Evolutionary conservation across 2,888 invertebrate genomes (phyloP), one percentile per base, ranked within the genome.

Genomic region (Phengaris alcon): DNA sequence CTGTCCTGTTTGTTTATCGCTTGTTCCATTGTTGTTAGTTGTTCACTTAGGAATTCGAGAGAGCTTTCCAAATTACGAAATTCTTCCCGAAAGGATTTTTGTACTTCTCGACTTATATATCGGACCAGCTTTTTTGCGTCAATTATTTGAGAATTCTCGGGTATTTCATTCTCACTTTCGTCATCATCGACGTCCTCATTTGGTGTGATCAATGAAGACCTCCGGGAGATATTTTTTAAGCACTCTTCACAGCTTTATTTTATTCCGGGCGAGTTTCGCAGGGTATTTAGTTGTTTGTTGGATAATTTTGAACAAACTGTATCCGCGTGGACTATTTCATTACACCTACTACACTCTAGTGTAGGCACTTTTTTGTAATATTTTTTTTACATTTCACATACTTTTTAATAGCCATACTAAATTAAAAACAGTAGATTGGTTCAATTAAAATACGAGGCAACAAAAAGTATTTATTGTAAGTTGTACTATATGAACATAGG

Each of bases 241-340:
- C 76, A 76, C 0, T 77, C 77, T 13, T 75, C 76, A 55, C 79
- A 80, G 59, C 79, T 79, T 79, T 79, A 81, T 76, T 81, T 80
- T 4, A 80, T 75, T 12, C 76, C 77, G 8, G 76, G 55, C 0
- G 79, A 76, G 48, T 79, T 79, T 78, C 4, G 68, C 2, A 79
- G 75, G 44, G 80, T 77, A 44, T 74, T n/a, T n/a, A n/a, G n/a
- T n/a, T n/a, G n/a, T n/a, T n/a, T n/a, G n/a, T n/a, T n/a, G n/a
- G n/a, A n/a, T n/a, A n/a, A n/a, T n/a, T n/a, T n/a, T n/a, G n/a
- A n/a, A n/a, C n/a, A n/a, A n/a, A n/a, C n/a, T n/a, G n/a, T n/a
- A n/a, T n/a, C n/a, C n/a, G n/a, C n/a, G n/a, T n/a, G n/a, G n/a
- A n/a, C n/a, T n/a, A n/a, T n/a, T n/a, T n/a, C n/a, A n/a, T n/a